Evolutionary conservation across 2,113 vertebrate genomes (phyloP).

Genomic region (Callionymus lyra): DNA sequence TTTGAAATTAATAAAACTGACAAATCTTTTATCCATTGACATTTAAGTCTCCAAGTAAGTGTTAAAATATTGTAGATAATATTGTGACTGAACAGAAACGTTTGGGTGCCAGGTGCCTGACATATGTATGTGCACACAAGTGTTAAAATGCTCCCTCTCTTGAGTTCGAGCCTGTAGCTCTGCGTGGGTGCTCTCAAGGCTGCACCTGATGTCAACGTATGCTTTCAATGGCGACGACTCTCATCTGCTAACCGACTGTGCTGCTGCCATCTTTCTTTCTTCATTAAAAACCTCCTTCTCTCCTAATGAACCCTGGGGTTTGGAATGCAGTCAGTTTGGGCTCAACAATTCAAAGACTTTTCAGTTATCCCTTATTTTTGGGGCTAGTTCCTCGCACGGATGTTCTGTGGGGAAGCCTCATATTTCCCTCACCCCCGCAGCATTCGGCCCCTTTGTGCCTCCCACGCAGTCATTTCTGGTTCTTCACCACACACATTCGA

Average conservation of each 20-base stretch:
- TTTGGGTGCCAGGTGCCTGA: constrained; percentile 1
- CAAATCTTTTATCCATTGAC: too few relatives aligned
- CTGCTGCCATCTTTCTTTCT: constrained; percentile 14
- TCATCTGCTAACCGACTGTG: constrained; percentile 17
- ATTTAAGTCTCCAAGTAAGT: too few relatives aligned
- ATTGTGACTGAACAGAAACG: too few relatives aligned
- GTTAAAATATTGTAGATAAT: too few relatives aligned
- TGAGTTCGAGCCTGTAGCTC: constrained; percentile 12
- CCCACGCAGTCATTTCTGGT: constrained; percentile 30
- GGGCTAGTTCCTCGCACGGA: not conserved
- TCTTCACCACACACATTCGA: constrained; percentile 11
- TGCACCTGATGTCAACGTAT: constrained; percentile 25
- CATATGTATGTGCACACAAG: constrained; percentile 5
- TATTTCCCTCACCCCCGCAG: not conserved
- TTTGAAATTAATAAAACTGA: too few relatives aligned
- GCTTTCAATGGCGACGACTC: constrained; percentile 24
- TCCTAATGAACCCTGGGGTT: constrained; percentile 17
- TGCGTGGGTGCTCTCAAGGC: constrained; percentile 33
- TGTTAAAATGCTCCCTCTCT: constrained; percentile 9
- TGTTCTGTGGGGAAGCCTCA: constrained; percentile 21
- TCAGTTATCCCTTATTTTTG: constrained; percentile 14
- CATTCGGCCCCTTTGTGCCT: constrained; percentile 8
- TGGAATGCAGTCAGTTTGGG: constrained; percentile 10
- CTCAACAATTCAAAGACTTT: constrained; percentile 26
- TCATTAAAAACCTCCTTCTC: constrained; percentile 27